Conservation (phyloP, 2,113 vertebrate genomes). For the Rissa tridactyla region DNA sequence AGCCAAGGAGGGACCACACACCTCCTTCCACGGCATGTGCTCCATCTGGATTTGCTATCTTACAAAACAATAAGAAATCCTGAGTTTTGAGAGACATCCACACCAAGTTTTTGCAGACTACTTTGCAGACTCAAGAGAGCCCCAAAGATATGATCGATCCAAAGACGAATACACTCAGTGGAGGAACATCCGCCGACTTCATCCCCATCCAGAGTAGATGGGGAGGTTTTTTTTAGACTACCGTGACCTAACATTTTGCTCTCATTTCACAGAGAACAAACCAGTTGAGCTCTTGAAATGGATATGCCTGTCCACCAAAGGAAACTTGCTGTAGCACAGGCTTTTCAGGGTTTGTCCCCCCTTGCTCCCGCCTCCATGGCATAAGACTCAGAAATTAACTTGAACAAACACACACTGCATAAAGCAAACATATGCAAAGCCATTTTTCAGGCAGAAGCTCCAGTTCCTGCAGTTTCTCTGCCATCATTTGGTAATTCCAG, state of each 20-base stretch:
- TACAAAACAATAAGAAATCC: not conserved
- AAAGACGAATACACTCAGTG: not conserved
- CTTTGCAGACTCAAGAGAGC: not conserved
- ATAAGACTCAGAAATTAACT: not conserved
- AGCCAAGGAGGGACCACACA: not conserved
- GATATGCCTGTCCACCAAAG: not conserved
- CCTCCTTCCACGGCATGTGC: accelerated
- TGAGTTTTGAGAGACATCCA: not conserved
- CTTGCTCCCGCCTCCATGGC: not conserved
- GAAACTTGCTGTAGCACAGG: accelerated
- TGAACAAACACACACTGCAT: not conserved
- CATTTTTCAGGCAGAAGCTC: not conserved
- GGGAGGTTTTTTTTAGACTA: not conserved
- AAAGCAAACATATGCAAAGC: not conserved
- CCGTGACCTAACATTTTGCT: not conserved
- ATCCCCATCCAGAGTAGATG: accelerated
- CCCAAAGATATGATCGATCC: not conserved
- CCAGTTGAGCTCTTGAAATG: not conserved
- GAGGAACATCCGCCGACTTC: not conserved
- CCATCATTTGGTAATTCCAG: not conserved
- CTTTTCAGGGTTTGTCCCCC: not conserved
- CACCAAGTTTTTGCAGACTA: not conserved
- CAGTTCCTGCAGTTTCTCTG: not conserved
- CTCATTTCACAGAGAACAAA: not conserved
- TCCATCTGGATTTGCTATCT: not conserved